Evolutionary conservation across 2,113 vertebrate genomes (phyloP).

Genomic region (Phoxinus phoxinus): DNA sequence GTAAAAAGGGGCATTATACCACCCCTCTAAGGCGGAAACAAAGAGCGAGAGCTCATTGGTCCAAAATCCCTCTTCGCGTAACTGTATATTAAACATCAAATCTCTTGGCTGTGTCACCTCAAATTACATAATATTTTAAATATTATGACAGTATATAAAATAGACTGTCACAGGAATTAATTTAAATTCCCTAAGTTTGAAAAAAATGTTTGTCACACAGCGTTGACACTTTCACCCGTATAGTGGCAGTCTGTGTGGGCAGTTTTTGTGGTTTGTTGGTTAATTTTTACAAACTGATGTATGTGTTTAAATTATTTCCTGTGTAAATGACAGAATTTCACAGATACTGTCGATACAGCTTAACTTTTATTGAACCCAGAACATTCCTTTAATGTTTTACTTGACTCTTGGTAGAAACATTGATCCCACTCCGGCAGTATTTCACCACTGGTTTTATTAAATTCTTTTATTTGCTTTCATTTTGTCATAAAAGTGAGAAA

Average conservation of each 20-base stretch:
- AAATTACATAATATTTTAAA: neutral
- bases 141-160: neutral
- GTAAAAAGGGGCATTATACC: no score
- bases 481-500: constrained; percentile 20
- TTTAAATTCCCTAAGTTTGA: neutral
- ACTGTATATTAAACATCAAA: neutral
- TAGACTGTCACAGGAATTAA: neutral
- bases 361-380: neutral
- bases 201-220: neutral
- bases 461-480: constrained; percentile 7
- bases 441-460: constrained; percentile 6
- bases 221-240: neutral
- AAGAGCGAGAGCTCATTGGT: neutral
- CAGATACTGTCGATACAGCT: neutral
- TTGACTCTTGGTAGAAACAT: neutral
- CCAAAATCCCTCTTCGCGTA: neutral
- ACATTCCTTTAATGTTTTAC: neutral
- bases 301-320: neutral
- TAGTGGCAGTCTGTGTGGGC: neutral
- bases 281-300: neutral
- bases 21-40: no score
- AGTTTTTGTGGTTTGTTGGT: neutral
- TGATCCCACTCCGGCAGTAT: neutral
- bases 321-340: neutral
- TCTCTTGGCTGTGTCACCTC: neutral